These are phyloP conservation scores for Chloroclysta siterata DNA, from an alignment of 2,888 invertebrate species.

Conservation along the genomic window DNA sequence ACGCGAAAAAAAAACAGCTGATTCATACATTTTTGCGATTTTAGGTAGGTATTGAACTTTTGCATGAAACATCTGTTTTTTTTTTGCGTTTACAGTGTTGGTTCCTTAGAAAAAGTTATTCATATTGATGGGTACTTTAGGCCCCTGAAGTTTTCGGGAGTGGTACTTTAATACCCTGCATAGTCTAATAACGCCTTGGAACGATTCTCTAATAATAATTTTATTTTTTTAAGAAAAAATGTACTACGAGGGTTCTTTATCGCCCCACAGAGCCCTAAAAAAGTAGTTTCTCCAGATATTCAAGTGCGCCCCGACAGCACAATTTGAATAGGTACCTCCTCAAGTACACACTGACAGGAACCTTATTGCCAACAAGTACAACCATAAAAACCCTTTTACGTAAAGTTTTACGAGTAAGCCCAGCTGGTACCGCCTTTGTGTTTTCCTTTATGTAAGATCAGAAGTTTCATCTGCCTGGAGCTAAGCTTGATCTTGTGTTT, in stretches of 20 bases:
- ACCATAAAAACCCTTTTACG: slow-evolving; percentile 27
- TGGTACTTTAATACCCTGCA: too few relatives aligned
- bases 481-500: neutral
- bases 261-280: neutral
- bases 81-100: too few relatives aligned
- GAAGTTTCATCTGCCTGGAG: slow-evolving; percentile 7
- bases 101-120: too few relatives aligned
- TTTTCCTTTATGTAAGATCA: slow-evolving; percentile 19
- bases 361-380: slow-evolving; percentile 14
- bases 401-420: slow-evolving; percentile 27
- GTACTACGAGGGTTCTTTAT: neutral
- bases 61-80: too few relatives aligned
- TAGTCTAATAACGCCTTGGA: too few relatives aligned
- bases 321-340: slow-evolving; percentile 5
- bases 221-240: too few relatives aligned
- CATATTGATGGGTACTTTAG: too few relatives aligned
- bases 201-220: too few relatives aligned
- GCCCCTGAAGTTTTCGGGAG: too few relatives aligned
- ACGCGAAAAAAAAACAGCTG: too few relatives aligned
- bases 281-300: neutral
- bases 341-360: slow-evolving; percentile 16
- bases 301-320: neutral
- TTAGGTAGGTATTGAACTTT: too few relatives aligned
- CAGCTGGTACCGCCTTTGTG: slow-evolving; percentile 26
- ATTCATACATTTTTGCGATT: too few relatives aligned